Base-by-base conservation (phyloP, 2,113 vertebrate species). In the Tyrannus savana region DNA sequence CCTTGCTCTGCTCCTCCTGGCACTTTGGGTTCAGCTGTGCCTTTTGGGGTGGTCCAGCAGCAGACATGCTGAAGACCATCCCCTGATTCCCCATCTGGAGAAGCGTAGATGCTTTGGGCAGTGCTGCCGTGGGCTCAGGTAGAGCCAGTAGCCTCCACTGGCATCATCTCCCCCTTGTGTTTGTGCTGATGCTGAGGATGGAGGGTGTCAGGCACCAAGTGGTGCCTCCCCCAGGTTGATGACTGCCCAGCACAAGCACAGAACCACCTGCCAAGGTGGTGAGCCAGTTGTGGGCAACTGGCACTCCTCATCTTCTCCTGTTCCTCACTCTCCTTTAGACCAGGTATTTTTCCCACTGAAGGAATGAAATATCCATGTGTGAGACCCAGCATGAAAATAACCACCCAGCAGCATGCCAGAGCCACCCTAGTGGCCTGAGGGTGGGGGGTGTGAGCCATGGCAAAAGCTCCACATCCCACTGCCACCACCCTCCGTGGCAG, bases 381-480 rank as follows among this genome's bases (percentile, higher is more conserved):
- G 69, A 78, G 46, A 71, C 25, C 23, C 56, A 72, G n/a, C 22
- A 17, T 19, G 73, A 50, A 83, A 80, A 76, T n/a, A 55, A 69
- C 2, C 11, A 12, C 14, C 9, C 11, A 3, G 42, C 53, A 44
- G 49, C 3, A 1, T 58, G 33, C 17, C n/a, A 55, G 60, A 68
- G 47, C 59, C 47, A n/a, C 31, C 6, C 22, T 0, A 0, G 1
- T 5, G 9, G 11, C 33, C 79, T 66, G 27, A 31, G 8, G 39
- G 12, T 41, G 39, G 39, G 39, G 9, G 37, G 3, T 4, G 2
- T 49, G 33, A 71, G 39, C 22, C 2, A 7, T 0, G 3, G 75
- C 31, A 58, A 62, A 66, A 78, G 18, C 64, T 76, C n/a, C 21
- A 7, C 39, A 17, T 62, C 21, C 50, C 42, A 19, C 46, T 78